Base-by-base conservation (phyloP, 1,140 invertebrate genomes). In the Ceratina calcarata region DNA sequence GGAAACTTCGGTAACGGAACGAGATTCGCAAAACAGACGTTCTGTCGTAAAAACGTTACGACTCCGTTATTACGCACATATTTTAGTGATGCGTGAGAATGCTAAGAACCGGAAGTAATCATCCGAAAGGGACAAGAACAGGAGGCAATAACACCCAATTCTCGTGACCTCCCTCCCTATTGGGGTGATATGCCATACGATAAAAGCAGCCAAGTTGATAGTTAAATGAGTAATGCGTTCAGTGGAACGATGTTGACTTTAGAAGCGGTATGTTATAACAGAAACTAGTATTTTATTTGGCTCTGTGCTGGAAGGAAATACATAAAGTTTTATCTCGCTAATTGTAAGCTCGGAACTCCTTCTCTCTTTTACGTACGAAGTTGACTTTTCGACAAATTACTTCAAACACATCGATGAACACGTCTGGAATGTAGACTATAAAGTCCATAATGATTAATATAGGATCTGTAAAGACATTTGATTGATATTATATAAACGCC, bases 1-100 rank as follows among this genome's bases (percentile, higher is more conserved):
- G 70, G 32, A 45, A 69, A 73, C 20, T n/a, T 15, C 22, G n/a
- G 61, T 73, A 32, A 32, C 27, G 27, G 27, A 32, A 32, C 51
- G 51, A 78, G 64, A n/a, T n/a, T 22, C 20, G 61, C 62, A 55
- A 72, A 57, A 69, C 62, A 58, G 27, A 22, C 58, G 53, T 84
- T 86, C 77, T 76, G 86, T 89, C 88, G 80, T 90, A 90, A 90
- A 91, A 91, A 85, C 85, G 81, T 91, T 90, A 89, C 85, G 87
- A 88, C 82, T 77, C 62, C 65, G 80, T 88, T 88, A 85, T 89
- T 89, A 81, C 86, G 82, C 66, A 75, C 70, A 84, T 81, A 75
- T 81, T 71, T 75, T 45, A 61, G 74, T 76, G 65, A 69, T 74
- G 75, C 87, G 86, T 88, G 89, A 88, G 86, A 91, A 87, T 87